These are phyloP conservation scores for Oligia strigilis DNA, from an alignment of 2,888 invertebrate species.

Conservation along the genomic window DNA sequence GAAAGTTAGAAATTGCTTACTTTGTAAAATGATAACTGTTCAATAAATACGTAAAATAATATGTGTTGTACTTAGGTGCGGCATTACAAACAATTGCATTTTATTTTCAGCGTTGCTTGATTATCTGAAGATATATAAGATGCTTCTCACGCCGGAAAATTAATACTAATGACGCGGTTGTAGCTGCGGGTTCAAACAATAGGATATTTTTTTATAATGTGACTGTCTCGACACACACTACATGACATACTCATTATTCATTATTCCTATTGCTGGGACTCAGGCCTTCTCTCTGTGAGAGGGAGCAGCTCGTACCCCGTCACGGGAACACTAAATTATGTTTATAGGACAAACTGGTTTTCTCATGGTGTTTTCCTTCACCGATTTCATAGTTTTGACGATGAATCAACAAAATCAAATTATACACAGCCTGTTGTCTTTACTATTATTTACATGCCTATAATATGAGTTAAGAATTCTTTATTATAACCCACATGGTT, in stretches of 20 bases:
- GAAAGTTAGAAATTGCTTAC: neutral
- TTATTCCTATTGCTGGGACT: neutral
- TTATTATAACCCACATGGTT: neutral
- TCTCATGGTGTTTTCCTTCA: no score
- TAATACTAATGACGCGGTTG: conserved; percentile 26
- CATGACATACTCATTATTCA: neutral
- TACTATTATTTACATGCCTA: no score
- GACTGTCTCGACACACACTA: neutral
- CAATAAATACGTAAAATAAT: neutral
- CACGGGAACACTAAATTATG: neutral
- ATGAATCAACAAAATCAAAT: neutral
- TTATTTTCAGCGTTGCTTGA: neutral
- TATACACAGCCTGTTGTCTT: neutral
- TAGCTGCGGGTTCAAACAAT: neutral
- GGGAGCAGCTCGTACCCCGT: neutral
- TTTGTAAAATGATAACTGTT: neutral
- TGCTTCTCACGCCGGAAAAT: conserved; percentile 30
- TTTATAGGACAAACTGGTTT: no score
- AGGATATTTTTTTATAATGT: neutral
- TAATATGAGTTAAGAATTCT: neutral
- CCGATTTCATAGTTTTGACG: neutral
- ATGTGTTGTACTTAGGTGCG: no score
- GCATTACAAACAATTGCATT: neutral
- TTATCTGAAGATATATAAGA: conserved; percentile 13
- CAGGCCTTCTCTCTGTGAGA: neutral